Percentiles rank a stretch among this genome's conserved stretches.
Conservation (phyloP, 2,888 invertebrate genomes). For the Crioceris asparagi region DNA sequence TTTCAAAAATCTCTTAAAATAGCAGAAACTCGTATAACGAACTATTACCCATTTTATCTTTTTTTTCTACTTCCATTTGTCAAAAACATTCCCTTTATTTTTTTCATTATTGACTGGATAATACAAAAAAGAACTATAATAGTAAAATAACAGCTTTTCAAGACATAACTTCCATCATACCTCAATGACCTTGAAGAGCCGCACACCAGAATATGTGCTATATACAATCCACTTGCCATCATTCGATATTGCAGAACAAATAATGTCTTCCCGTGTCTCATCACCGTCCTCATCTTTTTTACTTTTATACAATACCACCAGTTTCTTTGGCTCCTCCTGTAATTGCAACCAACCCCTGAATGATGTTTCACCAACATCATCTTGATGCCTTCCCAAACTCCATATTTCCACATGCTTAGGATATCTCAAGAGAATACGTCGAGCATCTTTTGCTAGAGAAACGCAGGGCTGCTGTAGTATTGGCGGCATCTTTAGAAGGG, state of each 20-base stretch:
- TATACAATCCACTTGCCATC: conserved; percentile 65
- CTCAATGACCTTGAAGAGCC: conserved; percentile 54
- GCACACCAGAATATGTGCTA: conserved; percentile 54
- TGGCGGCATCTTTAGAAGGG: conserved; percentile 60
- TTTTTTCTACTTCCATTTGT: no score
- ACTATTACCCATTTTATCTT: no score
- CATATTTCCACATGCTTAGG: conserved; percentile 48
- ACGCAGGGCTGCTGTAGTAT: conserved; percentile 52
- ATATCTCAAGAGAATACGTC: conserved; percentile 45
- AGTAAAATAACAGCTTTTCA: no score
- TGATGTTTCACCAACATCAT: conserved; percentile 26
- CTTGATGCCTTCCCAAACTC: conserved; percentile 45
- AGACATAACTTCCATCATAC: conserved; percentile 32
- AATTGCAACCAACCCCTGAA: conserved; percentile 34
- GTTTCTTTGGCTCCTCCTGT: conserved; percentile 49
- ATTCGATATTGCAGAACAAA: conserved; percentile 58
- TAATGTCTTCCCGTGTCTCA: conserved; percentile 52
- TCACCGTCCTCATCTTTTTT: conserved; percentile 26
- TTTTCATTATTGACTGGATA: no score
- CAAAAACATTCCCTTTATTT: no score
- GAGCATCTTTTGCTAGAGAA: conserved; percentile 41
- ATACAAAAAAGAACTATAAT: no score
- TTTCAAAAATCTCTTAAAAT: no score
- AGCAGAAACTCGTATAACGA: no score
- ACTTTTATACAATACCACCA: conserved; percentile 55